These are phyloP conservation scores for Trachelus iudaicus DNA, from an alignment of 2,888 invertebrate species.

Conservation along the genomic window DNA sequence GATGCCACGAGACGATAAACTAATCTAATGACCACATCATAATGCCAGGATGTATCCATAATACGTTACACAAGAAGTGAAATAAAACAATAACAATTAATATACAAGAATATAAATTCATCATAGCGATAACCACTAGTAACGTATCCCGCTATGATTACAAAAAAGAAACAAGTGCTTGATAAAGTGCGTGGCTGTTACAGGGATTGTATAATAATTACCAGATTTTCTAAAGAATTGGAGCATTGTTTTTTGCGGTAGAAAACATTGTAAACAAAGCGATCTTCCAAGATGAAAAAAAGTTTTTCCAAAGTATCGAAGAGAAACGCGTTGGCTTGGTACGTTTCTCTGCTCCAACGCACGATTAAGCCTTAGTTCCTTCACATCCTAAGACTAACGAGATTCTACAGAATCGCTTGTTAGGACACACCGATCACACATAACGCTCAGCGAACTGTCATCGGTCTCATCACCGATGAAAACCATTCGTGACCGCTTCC, in stretches of 20 bases:
- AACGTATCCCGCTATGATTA: neutral
- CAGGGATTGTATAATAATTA: slow-evolving; percentile 53
- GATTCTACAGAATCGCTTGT: neutral
- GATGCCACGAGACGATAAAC: neutral
- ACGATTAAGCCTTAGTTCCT: neutral
- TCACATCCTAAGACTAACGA: neutral
- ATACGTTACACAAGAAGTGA: neutral
- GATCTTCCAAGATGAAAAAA: slow-evolving; percentile 15
- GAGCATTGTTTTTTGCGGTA: slow-evolving; percentile 71
- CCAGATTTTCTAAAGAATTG: slow-evolving; percentile 83
- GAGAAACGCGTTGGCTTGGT: neutral
- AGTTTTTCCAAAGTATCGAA: neutral
- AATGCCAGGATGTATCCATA: neutral
- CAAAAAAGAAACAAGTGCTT: neutral
- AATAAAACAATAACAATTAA: neutral
- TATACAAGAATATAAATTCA: neutral
- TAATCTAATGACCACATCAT: neutral
- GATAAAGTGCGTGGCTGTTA: neutral
- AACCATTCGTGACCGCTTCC: neutral
- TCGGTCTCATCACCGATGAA: neutral
- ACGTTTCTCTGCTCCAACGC: neutral
- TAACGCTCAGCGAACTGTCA: neutral
- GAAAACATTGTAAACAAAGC: slow-evolving; percentile 55
- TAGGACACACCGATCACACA: neutral
- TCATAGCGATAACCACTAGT: slow-evolving; percentile 11